Conservation (phyloP, 2,888 invertebrate genomes). For the Atherix ibis region DNA sequence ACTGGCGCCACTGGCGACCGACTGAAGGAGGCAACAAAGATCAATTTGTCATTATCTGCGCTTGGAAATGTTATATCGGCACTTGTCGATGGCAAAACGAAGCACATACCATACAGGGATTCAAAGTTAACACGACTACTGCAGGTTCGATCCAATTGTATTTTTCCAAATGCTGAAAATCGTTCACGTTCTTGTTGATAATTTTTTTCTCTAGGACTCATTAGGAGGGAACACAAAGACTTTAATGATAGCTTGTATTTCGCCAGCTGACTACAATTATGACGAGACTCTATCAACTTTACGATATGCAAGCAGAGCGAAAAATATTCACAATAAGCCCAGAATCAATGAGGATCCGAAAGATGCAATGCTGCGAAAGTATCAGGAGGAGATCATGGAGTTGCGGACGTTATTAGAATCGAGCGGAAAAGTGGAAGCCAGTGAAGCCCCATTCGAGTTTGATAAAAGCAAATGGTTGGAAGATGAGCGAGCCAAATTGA, state of each 20-base stretch:
- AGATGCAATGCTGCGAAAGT: conserved; percentile 69
- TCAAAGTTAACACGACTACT: conserved; percentile 68
- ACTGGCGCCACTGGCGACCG: conserved; percentile 72
- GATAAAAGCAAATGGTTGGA: conserved; percentile 26
- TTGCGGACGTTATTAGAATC: conserved; percentile 31
- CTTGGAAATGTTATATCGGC: conserved; percentile 83
- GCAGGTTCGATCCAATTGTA: conserved; percentile 34
- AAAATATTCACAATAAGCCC: conserved; percentile 74
- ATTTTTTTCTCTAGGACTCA: conserved; percentile 45
- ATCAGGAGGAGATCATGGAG: conserved; percentile 67
- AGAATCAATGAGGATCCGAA: conserved; percentile 81
- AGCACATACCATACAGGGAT: conserved; percentile 68
- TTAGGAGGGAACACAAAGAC: conserved; percentile 80
- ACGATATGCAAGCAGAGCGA: conserved; percentile 69
- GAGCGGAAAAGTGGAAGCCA: background rate
- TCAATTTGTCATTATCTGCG: conserved; percentile 73
- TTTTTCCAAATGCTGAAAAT: conserved; percentile 1
- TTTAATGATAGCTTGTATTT: conserved; percentile 73
- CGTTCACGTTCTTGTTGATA: conserved; percentile 1
- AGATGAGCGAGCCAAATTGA: conserved; percentile 32
- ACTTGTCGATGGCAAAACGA: conserved; percentile 65
- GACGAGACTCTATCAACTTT: conserved; percentile 71
- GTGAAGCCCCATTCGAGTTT: background rate
- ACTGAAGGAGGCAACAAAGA: conserved; percentile 77
- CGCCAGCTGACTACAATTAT: conserved; percentile 67